Conservation (phyloP, 1,140 invertebrate species). For the Wasmannia auropunctata region DNA sequence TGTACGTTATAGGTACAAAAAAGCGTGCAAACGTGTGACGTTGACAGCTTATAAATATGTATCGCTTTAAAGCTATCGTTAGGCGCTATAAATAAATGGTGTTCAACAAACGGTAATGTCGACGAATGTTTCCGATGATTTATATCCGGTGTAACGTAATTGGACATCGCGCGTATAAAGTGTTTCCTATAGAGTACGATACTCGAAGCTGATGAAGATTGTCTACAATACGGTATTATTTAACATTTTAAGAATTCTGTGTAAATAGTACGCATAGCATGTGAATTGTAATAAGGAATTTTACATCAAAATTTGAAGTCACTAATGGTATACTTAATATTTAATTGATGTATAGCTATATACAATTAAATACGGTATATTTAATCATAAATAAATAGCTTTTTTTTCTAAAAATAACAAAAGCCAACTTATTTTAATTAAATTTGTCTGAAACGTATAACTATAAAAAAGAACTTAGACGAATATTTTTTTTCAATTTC, state of each 20-base stretch:
- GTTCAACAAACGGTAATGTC: constrained; percentile 47
- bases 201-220: constrained; percentile 60
- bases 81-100: constrained; percentile 51
- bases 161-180: constrained; percentile 52
- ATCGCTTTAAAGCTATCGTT: constrained; percentile 8
- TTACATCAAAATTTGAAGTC: too few species aligned
- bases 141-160: constrained; percentile 73
- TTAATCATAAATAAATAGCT: too few species aligned
- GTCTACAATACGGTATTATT: constrained; percentile 53
- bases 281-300: not conserved
- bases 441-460: not conserved
- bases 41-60: constrained; percentile 28
- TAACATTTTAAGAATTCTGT: constrained; percentile 3
- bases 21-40: not conserved
- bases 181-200: constrained; percentile 61
- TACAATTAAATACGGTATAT: too few species aligned
- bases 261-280: not conserved
- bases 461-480: not conserved
- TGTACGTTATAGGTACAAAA: not conserved
- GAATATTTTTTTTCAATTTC: not conserved
- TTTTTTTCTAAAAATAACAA: not conserved
- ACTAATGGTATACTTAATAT: too few species aligned
- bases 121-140: constrained; percentile 71
- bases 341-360: too few species aligned
- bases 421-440: not conserved